Evolutionary conservation across 2,113 vertebrate genomes (phyloP), one percentile per base, ranked within the genome.

Genomic region (Hyaena hyaena): DNA sequence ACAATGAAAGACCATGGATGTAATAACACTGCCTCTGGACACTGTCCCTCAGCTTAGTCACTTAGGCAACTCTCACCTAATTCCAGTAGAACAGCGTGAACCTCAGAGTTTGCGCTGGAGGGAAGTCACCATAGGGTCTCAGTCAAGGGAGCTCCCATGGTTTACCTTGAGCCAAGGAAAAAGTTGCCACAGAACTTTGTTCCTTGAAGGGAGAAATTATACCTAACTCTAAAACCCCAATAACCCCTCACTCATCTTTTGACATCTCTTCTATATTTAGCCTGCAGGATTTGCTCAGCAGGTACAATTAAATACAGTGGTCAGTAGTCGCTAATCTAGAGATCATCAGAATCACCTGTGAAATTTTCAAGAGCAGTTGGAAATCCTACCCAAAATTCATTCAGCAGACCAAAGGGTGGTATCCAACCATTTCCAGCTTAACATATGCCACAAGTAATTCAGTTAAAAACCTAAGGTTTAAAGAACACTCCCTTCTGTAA

Each of bases 391-490:
- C 24, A 48, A 66, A 39, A 61, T 73, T 93, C 79, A 53, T 3
- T 85, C 26, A 90, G 43, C 28, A 83, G 23, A n/a, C 39, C 17
- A 58, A 93, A 82, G 33, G 19, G 10, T n/a, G 24, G 10, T n/a
- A 24, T 45, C 39, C 58, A 61, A 50, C 10, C 28, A 53, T 63
- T 88, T 82, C 39, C 48, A 89, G 5, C 63, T 88, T 35, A 83
- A 91, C 87, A 92, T n/a, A 74, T 45, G 68, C 53, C 77, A 85
- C 58, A 94, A 53, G 71, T 39, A 80, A 88, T 50, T 95, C 50
- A 69, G 48, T 14, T 89, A 58, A 94, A 28, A 63, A 74, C 50
- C 28, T 69, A 48, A 81, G n/a, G 33, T 81, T 88, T 85, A 85
- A 92, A 71, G 31, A 85, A 79, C n/a, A 80, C 7, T 93, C 33